Evolutionary conservation across 2,888 invertebrate genomes (phyloP).

Genomic region (Diarsia rubi): DNA sequence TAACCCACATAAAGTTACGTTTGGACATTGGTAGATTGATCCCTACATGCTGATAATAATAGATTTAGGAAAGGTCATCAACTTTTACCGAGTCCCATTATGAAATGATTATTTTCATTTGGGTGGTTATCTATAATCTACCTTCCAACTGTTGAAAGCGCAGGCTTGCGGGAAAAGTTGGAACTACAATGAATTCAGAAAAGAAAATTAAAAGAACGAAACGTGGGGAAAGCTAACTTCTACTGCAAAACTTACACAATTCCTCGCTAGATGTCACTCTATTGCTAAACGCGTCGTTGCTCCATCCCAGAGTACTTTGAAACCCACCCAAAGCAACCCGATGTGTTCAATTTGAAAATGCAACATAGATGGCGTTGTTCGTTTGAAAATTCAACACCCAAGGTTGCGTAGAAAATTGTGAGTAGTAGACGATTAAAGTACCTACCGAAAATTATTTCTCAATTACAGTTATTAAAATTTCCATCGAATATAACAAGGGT

Average conservation of each 20-base stretch:
- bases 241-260: not conserved
- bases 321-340: not conserved
- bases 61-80: not conserved
- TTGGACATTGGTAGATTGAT: not conserved
- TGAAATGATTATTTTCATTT: not conserved
- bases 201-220: not conserved
- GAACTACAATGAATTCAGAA: constrained; percentile 6
- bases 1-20: constrained; percentile 11
- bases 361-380: constrained; percentile 41
- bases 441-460: constrained; percentile 14
- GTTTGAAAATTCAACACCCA: not conserved
- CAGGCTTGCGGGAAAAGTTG: constrained; percentile 10
- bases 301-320: not conserved
- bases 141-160: no score
- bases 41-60: not conserved
- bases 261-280: constrained; percentile 55
- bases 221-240: not conserved
- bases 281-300: not conserved
- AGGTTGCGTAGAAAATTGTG: not conserved
- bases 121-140: no score
- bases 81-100: not conserved
- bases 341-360: constrained; percentile 3
- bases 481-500: not conserved
- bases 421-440: constrained; percentile 9
- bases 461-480: constrained; percentile 26